A percentile compares a stretch with the other conserved stretches of the same genome.
Evolutionary conservation across 1,140 invertebrate genomes (phyloP).

Genomic region (Drosophila pallidifrons): DNA sequence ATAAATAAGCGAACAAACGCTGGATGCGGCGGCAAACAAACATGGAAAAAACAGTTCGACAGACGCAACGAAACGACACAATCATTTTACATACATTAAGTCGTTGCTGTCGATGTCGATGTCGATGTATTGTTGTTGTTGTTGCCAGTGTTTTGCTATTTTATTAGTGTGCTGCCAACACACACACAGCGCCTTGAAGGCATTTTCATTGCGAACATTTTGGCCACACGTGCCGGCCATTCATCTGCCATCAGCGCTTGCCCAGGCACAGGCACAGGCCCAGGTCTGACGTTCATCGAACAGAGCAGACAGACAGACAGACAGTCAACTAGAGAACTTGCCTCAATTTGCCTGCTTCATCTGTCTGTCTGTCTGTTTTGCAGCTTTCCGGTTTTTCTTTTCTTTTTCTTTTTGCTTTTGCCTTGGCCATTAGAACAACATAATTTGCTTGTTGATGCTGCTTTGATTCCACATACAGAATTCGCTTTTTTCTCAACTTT

Average conservation of each 20-base stretch:
- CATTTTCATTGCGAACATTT: slow-evolving; percentile 71
- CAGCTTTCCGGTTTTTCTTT: slow-evolving; percentile 31
- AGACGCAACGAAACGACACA: slow-evolving; percentile 70
- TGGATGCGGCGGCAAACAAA: slow-evolving; percentile 54
- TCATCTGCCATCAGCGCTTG: slow-evolving; percentile 45
- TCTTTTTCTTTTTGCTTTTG: slow-evolving; percentile 41
- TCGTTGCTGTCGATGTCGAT: slow-evolving; percentile 8
- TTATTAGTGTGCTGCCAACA: slow-evolving; percentile 70
- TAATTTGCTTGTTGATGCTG: slow-evolving; percentile 58
- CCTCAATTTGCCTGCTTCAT: slow-evolving; percentile 31
- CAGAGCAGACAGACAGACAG: slow-evolving; percentile 16
- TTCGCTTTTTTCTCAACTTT: neutral
- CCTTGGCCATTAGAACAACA: slow-evolving; percentile 62
- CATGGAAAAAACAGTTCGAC: slow-evolving; percentile 70
- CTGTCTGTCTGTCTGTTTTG: slow-evolving; percentile 2
- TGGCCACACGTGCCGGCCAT: slow-evolving; percentile 79
- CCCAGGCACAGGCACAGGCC: neutral
- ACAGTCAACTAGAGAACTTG: slow-evolving; percentile 33
- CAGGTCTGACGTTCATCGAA: slow-evolving; percentile 22
- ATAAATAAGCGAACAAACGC: slow-evolving; percentile 57
- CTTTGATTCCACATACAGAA: slow-evolving; percentile 32
- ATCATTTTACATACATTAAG: slow-evolving; percentile 48
- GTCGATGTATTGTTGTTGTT: slow-evolving; percentile 33
- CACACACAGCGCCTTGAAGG: slow-evolving; percentile 32
- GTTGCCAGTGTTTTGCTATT: slow-evolving; percentile 35